phyloP scores from a whole-genome alignment of 2,888 invertebrate species.

The Philereme transversata region DNA sequence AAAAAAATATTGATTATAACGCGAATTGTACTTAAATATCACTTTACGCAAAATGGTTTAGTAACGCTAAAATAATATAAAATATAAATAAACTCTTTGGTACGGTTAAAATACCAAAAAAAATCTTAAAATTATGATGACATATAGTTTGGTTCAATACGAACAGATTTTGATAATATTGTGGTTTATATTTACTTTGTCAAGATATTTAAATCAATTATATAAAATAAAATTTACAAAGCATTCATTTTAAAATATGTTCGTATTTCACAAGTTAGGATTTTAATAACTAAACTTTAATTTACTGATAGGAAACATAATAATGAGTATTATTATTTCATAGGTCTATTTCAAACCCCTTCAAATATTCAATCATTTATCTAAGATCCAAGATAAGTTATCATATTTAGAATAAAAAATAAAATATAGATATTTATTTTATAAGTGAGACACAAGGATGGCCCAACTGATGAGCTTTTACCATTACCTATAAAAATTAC shows the following conservation, averaged over 20 bases:
- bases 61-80: conserved; percentile 15
- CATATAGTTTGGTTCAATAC: conserved; percentile 4
- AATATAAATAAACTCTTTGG: conserved; percentile 29
- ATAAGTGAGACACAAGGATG: too few species aligned
- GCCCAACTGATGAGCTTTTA: too few species aligned
- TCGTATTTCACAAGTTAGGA: neutral
- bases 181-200: neutral
- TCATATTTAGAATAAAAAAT: too few species aligned
- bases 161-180: neutral
- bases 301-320: conserved; percentile 58
- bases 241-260: conserved; percentile 2
- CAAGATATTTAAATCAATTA: neutral
- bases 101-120: conserved; percentile 32
- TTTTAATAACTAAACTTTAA: conserved; percentile 35
- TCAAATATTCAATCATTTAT: neutral
- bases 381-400: too few species aligned
- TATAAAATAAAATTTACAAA: neutral
- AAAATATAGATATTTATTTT: too few species aligned
- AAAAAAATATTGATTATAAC: conserved; percentile 49
- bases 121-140: conserved; percentile 40
- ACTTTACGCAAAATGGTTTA: conserved; percentile 27
- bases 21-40: conserved; percentile 36
- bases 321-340: conserved; percentile 58
- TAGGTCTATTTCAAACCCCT: neutral
- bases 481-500: too few species aligned